These are phyloP conservation scores for Linurgus olivaceus DNA, from an alignment of 2,797 vertebrate species.

Conservation along the genomic window DNA sequence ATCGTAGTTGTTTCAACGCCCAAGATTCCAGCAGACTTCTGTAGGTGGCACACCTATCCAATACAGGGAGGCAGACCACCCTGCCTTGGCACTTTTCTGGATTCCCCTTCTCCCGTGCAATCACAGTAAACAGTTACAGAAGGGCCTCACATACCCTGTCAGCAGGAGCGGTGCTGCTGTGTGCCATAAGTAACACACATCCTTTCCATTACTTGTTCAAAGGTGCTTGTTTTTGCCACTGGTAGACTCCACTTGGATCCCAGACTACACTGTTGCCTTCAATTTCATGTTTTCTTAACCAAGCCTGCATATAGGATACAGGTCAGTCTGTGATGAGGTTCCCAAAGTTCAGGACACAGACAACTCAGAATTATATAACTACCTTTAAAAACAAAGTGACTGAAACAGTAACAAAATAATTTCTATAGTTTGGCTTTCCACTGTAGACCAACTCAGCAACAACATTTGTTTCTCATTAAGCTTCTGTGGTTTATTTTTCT, in stretches of 20 bases:
- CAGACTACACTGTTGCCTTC: not conserved
- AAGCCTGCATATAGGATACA: not conserved
- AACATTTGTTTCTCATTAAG: constrained; percentile 36
- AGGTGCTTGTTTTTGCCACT: not conserved
- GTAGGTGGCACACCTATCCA: not conserved
- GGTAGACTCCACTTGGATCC: not conserved
- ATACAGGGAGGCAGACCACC: not conserved
- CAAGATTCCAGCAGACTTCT: not conserved
- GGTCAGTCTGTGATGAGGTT: not conserved
- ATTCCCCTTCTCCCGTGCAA: not conserved
- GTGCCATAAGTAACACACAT: not conserved
- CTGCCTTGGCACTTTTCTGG: not conserved
- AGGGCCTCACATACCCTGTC: fast-evolving
- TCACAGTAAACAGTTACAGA: not conserved
- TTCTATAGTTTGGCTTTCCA: not conserved
- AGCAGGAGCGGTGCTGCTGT: not conserved
- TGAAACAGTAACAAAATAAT: not conserved
- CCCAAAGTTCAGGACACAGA: not conserved
- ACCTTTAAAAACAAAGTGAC: not conserved
- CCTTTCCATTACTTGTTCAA: not conserved
- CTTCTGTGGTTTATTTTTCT: not conserved
- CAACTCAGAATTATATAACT: not conserved
- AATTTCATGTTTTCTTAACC: not conserved
- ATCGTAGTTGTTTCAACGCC: not conserved
- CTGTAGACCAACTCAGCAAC: not conserved